These are phyloP conservation scores for Poecilia gillii DNA, from an alignment of 2,797 vertebrate genomes.

Conservation along the genomic window DNA sequence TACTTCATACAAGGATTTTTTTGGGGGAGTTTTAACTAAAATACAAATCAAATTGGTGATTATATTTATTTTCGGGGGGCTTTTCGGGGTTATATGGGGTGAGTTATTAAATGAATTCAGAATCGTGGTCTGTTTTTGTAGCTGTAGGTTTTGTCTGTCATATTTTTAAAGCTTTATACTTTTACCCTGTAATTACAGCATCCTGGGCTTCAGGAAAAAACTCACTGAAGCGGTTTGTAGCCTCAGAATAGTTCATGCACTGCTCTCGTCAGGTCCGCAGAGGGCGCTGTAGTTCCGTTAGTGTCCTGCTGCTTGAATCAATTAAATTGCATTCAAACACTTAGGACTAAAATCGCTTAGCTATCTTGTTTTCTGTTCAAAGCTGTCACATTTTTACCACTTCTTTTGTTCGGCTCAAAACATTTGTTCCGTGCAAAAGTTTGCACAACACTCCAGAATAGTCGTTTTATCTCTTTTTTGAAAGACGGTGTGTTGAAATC, in stretches of 20 bases:
- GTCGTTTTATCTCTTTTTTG: conserved; percentile 17
- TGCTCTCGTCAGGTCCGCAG: conserved; percentile 45
- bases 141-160: conserved; percentile 4
- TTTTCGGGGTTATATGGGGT: background rate
- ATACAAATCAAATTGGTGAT: background rate
- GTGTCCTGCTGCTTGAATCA: background rate
- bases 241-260: conserved; percentile 27
- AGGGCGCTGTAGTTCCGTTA: conserved; percentile 33
- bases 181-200: conserved; percentile 31
- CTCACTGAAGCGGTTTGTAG: background rate
- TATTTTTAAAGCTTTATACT: conserved; percentile 14
- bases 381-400: background rate
- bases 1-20: conserved; percentile 18
- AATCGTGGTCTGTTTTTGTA: background rate
- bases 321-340: background rate
- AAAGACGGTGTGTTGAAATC: conserved; percentile 38
- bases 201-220: conserved; percentile 1
- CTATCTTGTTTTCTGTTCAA: background rate
- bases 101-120: conserved; percentile 10
- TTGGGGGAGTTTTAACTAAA: background rate
- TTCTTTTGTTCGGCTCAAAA: background rate
- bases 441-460: background rate
- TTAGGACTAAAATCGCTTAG: conserved; percentile 3
- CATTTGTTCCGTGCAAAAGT: accelerated
- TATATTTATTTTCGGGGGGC: background rate